These are phyloP conservation scores for Ylistrum balloti DNA, from an alignment of 1,140 invertebrate species.

Conservation along the genomic window DNA sequence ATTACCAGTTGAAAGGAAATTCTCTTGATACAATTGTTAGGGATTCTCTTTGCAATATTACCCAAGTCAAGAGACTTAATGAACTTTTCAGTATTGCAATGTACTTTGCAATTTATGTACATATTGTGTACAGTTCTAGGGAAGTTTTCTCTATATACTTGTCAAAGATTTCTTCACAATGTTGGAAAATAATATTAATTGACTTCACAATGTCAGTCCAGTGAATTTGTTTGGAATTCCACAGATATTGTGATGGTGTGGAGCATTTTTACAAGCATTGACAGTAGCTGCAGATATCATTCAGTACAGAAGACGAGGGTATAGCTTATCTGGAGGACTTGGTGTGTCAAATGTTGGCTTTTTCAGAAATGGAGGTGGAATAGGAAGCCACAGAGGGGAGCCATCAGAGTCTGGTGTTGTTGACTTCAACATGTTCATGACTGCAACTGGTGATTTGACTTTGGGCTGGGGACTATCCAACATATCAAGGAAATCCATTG, in stretches of 20 bases:
- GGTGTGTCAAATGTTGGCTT: slow-evolving; percentile 64
- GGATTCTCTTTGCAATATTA: no score
- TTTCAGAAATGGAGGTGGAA: slow-evolving; percentile 45
- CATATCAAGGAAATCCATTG: not conserved
- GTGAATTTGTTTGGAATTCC: no score
- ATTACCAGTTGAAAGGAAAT: no score
- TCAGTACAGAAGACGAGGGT: slow-evolving; percentile 52
- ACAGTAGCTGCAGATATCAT: not conserved
- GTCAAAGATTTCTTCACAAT: not conserved
- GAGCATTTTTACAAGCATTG: not conserved
- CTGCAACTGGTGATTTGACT: not conserved
- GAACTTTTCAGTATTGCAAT: no score
- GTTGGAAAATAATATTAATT: not conserved
- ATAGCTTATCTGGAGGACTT: slow-evolving; percentile 59
- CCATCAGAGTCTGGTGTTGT: slow-evolving; percentile 50
- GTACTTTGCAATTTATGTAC: no score
- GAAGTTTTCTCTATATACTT: no score
- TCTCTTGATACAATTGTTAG: no score
- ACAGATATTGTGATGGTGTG: no score
- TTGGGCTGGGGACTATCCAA: not conserved
- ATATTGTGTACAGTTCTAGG: no score
- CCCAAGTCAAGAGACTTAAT: no score
- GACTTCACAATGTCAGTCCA: no score
- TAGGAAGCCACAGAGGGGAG: slow-evolving; percentile 33
- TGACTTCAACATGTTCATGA: not conserved